A percentile compares a stretch with the other conserved stretches of the same genome.
Evolutionary conservation across 2,797 vertebrate species (phyloP).

Genomic region (Menidia menidia): DNA sequence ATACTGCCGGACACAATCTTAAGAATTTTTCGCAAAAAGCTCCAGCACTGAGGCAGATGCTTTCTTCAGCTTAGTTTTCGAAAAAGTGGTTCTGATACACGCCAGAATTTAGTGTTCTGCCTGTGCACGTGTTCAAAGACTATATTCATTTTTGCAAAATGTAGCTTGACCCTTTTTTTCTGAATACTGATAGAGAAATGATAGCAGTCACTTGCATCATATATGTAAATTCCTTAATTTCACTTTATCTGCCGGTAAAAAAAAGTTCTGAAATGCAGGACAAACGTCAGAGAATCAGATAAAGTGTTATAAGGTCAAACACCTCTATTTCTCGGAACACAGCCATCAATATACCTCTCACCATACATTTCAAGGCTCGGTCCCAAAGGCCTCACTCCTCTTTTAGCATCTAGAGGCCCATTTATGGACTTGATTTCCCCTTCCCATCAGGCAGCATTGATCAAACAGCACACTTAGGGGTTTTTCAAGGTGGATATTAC

Average conservation of each 20-base stretch:
- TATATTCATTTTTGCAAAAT: not conserved
- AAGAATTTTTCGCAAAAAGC: not conserved
- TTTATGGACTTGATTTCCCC: constrained; percentile 83
- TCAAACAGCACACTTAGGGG: constrained; percentile 81
- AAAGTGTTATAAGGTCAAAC: constrained; percentile 74
- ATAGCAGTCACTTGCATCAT: not conserved
- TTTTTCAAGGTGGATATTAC: constrained; percentile 84
- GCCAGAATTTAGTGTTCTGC: not conserved
- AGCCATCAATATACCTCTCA: constrained; percentile 77
- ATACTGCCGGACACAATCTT: constrained; percentile 44
- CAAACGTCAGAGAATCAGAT: constrained; percentile 29
- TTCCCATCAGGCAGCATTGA: constrained; percentile 84
- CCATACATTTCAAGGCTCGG: constrained; percentile 68
- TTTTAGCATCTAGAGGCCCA: constrained; percentile 83
- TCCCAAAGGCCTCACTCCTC: constrained; percentile 74
- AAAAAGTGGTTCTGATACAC: not conserved
- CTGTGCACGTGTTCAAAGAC: not conserved
- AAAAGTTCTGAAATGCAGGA: constrained; percentile 20
- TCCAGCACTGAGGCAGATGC: not conserved
- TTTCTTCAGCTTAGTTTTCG: not conserved
- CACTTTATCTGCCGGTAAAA: constrained; percentile 11
- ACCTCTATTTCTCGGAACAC: constrained; percentile 77
- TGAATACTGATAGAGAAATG: too few species aligned
- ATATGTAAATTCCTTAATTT: not conserved
- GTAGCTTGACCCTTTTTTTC: not conserved